Conservation (phyloP, 2,888 invertebrate species). For the Nysson spinosus region DNA sequence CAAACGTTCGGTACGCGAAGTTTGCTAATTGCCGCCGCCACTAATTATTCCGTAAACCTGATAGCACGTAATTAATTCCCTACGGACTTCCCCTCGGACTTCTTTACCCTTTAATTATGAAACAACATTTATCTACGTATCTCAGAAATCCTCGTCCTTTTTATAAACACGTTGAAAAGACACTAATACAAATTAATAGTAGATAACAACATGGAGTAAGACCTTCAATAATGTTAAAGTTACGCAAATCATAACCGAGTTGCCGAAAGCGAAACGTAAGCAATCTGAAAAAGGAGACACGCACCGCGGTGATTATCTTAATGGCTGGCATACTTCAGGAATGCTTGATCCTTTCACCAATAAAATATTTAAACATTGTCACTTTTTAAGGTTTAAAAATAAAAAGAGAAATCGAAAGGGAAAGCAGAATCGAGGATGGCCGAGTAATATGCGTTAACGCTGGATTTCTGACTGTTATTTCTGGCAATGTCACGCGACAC, state of each 20-base stretch:
- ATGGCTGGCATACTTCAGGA: conserved; percentile 24
- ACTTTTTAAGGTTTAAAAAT: conserved; percentile 40
- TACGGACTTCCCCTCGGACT: too few species aligned
- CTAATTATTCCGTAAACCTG: too few species aligned
- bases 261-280: background rate
- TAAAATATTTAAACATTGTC: conserved; percentile 55
- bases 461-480: conserved; percentile 7
- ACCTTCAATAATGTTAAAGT: background rate
- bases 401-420: conserved; percentile 61
- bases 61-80: too few species aligned
- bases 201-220: background rate
- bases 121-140: too few species aligned
- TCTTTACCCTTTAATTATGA: too few species aligned
- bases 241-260: background rate
- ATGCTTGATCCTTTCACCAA: conserved; percentile 52
- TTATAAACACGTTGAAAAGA: too few species aligned
- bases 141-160: too few species aligned
- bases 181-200: too few species aligned
- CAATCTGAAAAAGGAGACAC: conserved; percentile 2
- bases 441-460: conserved; percentile 41
- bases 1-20: too few species aligned
- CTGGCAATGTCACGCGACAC: background rate
- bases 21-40: too few species aligned
- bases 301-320: conserved; percentile 37
- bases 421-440: conserved; percentile 43